Base-by-base conservation (phyloP, 2,113 vertebrate genomes). In the Talpa occidentalis region DNA sequence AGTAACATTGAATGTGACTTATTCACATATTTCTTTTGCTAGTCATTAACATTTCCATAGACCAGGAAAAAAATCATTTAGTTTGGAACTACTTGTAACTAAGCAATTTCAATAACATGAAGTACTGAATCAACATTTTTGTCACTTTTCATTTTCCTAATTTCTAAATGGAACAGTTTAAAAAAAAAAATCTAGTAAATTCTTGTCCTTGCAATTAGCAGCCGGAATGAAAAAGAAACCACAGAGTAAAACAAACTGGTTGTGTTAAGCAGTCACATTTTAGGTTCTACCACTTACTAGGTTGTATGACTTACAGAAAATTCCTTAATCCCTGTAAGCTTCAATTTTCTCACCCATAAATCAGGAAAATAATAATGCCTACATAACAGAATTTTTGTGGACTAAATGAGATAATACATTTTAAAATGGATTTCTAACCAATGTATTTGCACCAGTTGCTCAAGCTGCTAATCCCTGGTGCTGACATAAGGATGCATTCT, bases 1-100 rank as follows among this genome's bases (percentile, higher is more conserved):
- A 95, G 82, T 93, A 69, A 69, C 52, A 73, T 1, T 40, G 40
- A 67, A 77, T 79, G 59, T 40, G 54, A 81, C 30, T 54, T 59
- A 76, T 72, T 82, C 66, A 90, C 54, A 21, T 40, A 52, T 70
- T 67, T 89, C 47, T 88, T 93, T 56, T 69, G 32, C 35, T 85
- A 62, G 42, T 67, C 17, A 26, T 60, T 88, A 88, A 78, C 28
- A 88, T 95, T 85, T 93, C 78, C 80, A 72, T 22, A 85, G 62
- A 40, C 40, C 47, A 91, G 80, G 60, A 72, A 80, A 77, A 74
- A 88, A 91, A 47, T 80, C 54, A 88, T 60, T 62, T 40, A 28
- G 54, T 56, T 84, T 44, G 70, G 72, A 90, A 79, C 54, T 32
- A 28, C 64, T 94, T 67, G 21, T 77, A 89, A 44, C 7, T 47